Conservation (phyloP, 2,797 vertebrate genomes). For the Pitangus sulphuratus region DNA sequence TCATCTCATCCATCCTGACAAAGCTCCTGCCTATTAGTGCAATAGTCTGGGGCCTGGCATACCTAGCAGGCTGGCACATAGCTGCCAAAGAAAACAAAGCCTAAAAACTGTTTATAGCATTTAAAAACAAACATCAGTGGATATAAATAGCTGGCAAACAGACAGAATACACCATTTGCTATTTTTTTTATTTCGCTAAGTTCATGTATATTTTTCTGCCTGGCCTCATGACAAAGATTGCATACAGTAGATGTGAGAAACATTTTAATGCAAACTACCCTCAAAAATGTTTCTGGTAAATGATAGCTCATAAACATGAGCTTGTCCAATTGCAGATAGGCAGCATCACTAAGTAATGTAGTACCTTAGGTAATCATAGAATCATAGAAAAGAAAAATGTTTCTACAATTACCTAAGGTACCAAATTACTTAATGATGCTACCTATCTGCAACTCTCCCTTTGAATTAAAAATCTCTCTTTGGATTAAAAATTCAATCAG, state of each 20-base stretch:
- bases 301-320: neutral
- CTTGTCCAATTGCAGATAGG: conserved; percentile 39
- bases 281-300: conserved; percentile 26
- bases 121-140: neutral
- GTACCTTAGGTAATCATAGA: neutral
- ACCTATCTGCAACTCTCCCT: too few species aligned
- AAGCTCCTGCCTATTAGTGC: neutral
- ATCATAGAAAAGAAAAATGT: too few species aligned
- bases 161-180: neutral
- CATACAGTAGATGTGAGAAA: neutral
- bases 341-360: conserved; percentile 21
- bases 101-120: neutral
- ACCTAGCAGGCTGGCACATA: neutral
- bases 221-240: neutral
- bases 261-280: neutral
- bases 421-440: too few species aligned
- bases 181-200: neutral
- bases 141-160: neutral
- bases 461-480: neutral
- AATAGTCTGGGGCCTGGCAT: neutral
- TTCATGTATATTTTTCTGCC: neutral
- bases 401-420: too few species aligned
- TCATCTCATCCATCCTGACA: neutral
- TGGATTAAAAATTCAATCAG: conserved; percentile 1
- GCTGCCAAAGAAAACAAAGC: neutral